phyloP scores from a whole-genome alignment of 2,888 invertebrate genomes.

The Odontothrips loti region DNA sequence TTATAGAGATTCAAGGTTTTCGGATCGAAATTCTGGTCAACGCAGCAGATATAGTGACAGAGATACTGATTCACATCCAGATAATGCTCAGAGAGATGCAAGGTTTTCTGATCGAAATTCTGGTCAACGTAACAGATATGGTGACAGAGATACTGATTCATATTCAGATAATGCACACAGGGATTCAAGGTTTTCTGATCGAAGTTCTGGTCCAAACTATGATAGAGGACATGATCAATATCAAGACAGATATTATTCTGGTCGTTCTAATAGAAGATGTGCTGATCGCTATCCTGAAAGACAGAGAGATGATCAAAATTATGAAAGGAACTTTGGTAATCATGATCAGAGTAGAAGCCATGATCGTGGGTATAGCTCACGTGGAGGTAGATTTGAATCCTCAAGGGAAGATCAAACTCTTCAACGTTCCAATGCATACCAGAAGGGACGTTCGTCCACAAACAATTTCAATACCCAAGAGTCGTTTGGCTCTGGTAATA shows the following conservation, averaged over 20 bases:
- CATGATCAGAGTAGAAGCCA: neutral
- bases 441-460: neutral
- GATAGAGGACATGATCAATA: neutral
- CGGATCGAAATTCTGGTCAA: neutral
- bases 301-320: neutral
- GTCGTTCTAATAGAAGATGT: neutral
- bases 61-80: neutral
- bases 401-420: neutral
- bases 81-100: neutral
- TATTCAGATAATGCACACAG: neutral
- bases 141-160: neutral
- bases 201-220: neutral
- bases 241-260: neutral
- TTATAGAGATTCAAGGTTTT: neutral
- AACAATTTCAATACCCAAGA: neutral
- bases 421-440: neutral
- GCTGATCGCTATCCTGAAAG: neutral
- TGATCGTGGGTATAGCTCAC: neutral
- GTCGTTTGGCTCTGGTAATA: neutral
- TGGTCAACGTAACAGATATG: neutral
- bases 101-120: neutral
- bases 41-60: neutral
- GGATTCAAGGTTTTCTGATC: neutral
- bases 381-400: neutral
- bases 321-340: neutral